These are phyloP conservation scores for Melanotaenia pygmaea DNA, from an alignment of 2,797 vertebrate species.

Conservation along the genomic window DNA sequence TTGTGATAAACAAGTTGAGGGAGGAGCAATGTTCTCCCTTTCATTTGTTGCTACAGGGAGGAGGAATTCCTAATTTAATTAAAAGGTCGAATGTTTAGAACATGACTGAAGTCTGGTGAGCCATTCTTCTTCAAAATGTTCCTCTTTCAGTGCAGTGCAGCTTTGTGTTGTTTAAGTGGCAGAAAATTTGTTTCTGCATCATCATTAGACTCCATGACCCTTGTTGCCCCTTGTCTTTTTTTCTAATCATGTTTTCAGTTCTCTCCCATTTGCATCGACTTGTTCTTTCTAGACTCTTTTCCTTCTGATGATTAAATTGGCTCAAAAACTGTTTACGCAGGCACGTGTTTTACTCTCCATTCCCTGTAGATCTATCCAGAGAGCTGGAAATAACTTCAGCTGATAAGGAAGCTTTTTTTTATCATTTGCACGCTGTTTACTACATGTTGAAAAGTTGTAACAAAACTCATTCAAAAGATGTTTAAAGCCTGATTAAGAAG, in stretches of 20 bases:
- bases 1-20: constrained; percentile 46
- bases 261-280: constrained; percentile 49
- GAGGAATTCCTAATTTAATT: constrained; percentile 37
- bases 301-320: constrained; percentile 61
- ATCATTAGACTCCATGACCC: constrained; percentile 1
- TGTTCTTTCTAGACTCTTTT: constrained; percentile 39
- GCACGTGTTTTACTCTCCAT: constrained; percentile 44
- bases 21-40: constrained; percentile 27
- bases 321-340: constrained; percentile 55
- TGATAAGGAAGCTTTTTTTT: constrained; percentile 22
- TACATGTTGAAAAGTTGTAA: constrained; percentile 23
- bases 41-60: constrained; percentile 18
- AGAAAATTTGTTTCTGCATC: constrained; percentile 9
- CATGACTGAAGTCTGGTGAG: constrained; percentile 2
- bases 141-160: background rate
- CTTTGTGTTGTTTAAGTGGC: constrained; percentile 10
- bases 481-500: constrained; percentile 6
- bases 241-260: constrained; percentile 27
- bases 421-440: constrained; percentile 33
- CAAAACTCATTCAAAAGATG: constrained; percentile 25
- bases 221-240: constrained; percentile 1
- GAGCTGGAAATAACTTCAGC: constrained; percentile 52
- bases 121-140: background rate
- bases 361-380: constrained; percentile 33
- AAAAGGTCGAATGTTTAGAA: constrained; percentile 48